A percentile compares a stretch with the other conserved stretches of the same genome.
Evolutionary conservation across 2,113 vertebrate genomes (phyloP).

Genomic region (Saguinus midas): DNA sequence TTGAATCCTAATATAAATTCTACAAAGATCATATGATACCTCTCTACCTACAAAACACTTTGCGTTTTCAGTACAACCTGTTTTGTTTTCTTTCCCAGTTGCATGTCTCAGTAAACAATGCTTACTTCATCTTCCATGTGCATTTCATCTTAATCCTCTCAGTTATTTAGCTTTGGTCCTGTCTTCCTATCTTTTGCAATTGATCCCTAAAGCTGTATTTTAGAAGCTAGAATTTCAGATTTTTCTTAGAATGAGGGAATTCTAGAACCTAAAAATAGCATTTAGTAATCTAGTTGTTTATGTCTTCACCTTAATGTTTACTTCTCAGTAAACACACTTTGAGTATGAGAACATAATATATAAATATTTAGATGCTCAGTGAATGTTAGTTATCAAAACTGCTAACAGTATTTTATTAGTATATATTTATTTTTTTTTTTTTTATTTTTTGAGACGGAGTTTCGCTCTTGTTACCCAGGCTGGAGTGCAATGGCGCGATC

Average conservation of each 20-base stretch:
- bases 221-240: not conserved
- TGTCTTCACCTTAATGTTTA: conserved; percentile 25
- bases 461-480: too few relatives aligned
- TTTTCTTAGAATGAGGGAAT: conserved; percentile 49
- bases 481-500: too few relatives aligned
- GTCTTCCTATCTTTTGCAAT: not conserved
- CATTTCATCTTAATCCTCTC: not conserved
- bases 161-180: not conserved
- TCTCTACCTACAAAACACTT: not conserved
- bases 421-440: not conserved
- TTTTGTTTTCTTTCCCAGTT: not conserved
- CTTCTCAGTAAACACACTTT: conserved; percentile 16
- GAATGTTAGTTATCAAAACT: conserved; percentile 19
- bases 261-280: not conserved
- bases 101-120: not conserved
- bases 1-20: not conserved
- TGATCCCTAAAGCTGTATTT: not conserved
- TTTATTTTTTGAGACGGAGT: too few relatives aligned
- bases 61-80: not conserved
- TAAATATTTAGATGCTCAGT: not conserved
- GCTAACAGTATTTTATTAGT: not conserved
- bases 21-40: not conserved
- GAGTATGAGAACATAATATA: not conserved
- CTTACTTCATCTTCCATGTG: not conserved
- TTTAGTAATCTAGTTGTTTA: conserved; percentile 15